Evolutionary conservation across 2,797 vertebrate genomes (phyloP).

Genomic region (Synanceia verrucosa): DNA sequence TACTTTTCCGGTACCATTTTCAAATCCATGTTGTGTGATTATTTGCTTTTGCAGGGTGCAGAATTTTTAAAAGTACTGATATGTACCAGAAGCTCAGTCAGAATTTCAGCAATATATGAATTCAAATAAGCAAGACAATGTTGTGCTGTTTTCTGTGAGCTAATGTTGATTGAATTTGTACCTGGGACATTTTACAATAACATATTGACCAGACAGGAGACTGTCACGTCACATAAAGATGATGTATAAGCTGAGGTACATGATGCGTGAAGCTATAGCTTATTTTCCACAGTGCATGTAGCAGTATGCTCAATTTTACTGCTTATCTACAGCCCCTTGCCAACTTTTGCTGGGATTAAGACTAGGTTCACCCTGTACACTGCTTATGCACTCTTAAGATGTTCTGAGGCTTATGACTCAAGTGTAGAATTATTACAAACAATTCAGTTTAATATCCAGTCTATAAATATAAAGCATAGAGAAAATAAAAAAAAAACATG

Average conservation of each 20-base stretch:
- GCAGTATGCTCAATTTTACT: slow-evolving; percentile 47
- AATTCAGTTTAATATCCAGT: slow-evolving; percentile 14
- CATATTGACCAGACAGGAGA: slow-evolving; percentile 32
- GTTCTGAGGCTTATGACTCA: slow-evolving; percentile 39
- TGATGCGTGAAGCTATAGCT: slow-evolving; percentile 59
- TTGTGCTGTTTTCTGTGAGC: slow-evolving; percentile 1
- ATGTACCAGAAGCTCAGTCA: neutral
- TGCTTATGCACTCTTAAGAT: slow-evolving; percentile 48
- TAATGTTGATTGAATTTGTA: slow-evolving; percentile 28
- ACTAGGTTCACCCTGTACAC: slow-evolving; percentile 34
- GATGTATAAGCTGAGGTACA: slow-evolving; percentile 43
- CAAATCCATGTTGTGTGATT: neutral
- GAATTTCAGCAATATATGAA: slow-evolving; percentile 3
- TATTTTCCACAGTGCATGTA: slow-evolving; percentile 52
- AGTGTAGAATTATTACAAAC: slow-evolving; percentile 47
- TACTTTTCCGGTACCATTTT: neutral
- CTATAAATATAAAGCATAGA: slow-evolving; percentile 17
- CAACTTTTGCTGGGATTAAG: slow-evolving; percentile 46
- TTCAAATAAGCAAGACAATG: neutral
- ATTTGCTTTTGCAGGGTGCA: neutral
- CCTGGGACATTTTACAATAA: slow-evolving; percentile 44
- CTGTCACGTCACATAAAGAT: slow-evolving; percentile 28
- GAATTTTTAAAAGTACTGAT: neutral
- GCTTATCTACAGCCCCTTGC: slow-evolving; percentile 60
- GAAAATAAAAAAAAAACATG: neutral